Percentiles rank a stretch among this genome's conserved stretches.
Evolutionary conservation across 2,797 vertebrate species (phyloP).

Genomic region (Epinephelus awoara): DNA sequence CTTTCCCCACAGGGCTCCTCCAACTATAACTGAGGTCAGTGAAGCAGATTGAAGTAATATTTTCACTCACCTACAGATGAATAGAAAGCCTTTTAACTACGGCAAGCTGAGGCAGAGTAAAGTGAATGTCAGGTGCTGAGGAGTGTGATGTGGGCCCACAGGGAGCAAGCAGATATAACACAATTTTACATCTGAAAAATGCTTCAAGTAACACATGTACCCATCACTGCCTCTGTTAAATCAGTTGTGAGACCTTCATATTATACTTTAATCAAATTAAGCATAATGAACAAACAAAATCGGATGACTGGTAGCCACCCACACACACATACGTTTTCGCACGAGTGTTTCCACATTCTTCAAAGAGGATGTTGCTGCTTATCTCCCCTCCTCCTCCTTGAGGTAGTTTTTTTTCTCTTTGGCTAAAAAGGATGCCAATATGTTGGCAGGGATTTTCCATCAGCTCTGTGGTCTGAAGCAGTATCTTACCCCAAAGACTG

Average conservation of each 20-base stretch:
- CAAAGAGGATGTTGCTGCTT: constrained; percentile 40
- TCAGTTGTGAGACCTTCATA: not conserved
- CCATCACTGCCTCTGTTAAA: not conserved
- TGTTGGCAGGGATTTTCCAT: constrained; percentile 3
- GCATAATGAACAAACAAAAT: constrained; percentile 7
- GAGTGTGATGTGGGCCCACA: not conserved
- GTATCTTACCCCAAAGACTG: not conserved
- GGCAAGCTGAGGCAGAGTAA: not conserved
- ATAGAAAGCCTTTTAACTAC: constrained; percentile 20
- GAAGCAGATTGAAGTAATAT: constrained; percentile 9
- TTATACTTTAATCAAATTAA: not conserved
- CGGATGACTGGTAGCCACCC: constrained; percentile 5
- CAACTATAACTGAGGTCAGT: constrained; percentile 31
- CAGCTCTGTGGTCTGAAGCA: not conserved
- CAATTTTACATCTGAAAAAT: constrained; percentile 12
- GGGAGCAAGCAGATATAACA: not conserved
- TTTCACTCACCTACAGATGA: not conserved
- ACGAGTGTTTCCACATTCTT: constrained; percentile 36
- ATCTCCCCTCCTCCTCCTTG: constrained; percentile 5
- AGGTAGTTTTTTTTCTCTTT: constrained; percentile 33
- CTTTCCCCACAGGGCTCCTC: not conserved
- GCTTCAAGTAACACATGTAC: not conserved
- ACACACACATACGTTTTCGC: constrained; percentile 7
- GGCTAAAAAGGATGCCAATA: constrained; percentile 16
- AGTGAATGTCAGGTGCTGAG: constrained; percentile 11